Evolutionary conservation across 1,140 invertebrate species (phyloP), one percentile per base, ranked within the genome.

Genomic region (Acromyrmex echinatior): DNA sequence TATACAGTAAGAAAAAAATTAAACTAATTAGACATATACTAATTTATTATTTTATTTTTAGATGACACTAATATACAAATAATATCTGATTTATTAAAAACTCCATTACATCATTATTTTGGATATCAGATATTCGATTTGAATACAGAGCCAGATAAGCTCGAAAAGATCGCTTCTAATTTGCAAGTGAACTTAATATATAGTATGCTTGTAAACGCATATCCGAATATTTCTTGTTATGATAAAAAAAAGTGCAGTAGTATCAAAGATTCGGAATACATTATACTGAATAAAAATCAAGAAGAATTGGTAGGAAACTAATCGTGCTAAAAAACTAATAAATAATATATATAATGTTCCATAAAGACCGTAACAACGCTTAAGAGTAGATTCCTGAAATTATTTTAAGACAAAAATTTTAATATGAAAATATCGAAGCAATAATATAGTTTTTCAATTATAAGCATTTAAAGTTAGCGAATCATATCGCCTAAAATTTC

Each of bases 111-210:
- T 84, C 91, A 86, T 65, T 94, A 95, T 53, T 92, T 97, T 71
- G 96, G 96, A 1, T 95, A 96, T 90, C 93, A 97, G 63, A 95
- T 97, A 87, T 97, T 96, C 85, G 94, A 96, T 60, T 92, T 95
- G 21, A 92, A 96, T 53, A 89, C 96, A 6, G 96, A 96, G 21
- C 96, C 96, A 1, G 86, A 95, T 18, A 95, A 96, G 70, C 96
- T 97, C 60, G 96, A 97, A 90, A 77, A 90, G 0, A 94, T 96
- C 87, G 96, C 96, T 16, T 88, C 92, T 3, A 96, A 95, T 60
- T 90, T 97, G 4, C 96, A 96, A 92, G 92, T 97, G 28, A 96
- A 97, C 94, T 94, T 97, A 60, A 94, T 96, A 2, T 96, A 97
- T 88, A 96, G 96, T 25, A 96, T 97, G 18, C 95, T 96, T 9